Evolutionary conservation across 2,888 invertebrate species (phyloP).

Genomic region (Troides helena): DNA sequence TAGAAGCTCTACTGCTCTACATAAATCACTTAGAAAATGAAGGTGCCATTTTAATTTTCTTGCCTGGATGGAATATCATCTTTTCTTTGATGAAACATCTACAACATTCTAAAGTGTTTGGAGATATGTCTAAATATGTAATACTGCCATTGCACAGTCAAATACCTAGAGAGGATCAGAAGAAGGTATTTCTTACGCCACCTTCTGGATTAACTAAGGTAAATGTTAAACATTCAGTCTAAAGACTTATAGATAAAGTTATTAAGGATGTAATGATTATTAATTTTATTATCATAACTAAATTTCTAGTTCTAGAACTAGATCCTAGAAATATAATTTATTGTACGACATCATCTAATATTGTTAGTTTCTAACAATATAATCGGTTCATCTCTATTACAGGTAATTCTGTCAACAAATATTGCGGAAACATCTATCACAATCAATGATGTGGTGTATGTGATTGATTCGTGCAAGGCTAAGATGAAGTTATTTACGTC

Average conservation of each 20-base stretch:
- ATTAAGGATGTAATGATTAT: too few species aligned
- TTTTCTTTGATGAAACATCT: constrained; percentile 94
- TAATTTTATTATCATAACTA: too few species aligned
- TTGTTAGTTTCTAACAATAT: too few species aligned
- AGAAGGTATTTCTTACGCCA: constrained; percentile 93
- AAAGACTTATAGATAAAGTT: too few species aligned
- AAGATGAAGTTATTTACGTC: constrained; percentile 99
- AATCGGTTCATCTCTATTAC: constrained; percentile 35
- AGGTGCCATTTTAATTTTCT: constrained; percentile 95
- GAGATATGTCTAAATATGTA: constrained; percentile 81
- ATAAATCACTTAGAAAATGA: constrained; percentile 82
- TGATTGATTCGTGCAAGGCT: constrained; percentile 97
- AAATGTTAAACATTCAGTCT: constrained; percentile 25
- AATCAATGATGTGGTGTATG: constrained; percentile 98
- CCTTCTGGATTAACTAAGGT: constrained; percentile 92
- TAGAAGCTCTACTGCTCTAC: constrained; percentile 87
- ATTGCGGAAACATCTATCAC: constrained; percentile 99
- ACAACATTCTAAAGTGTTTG: constrained; percentile 84
- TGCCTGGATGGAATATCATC: constrained; percentile 99
- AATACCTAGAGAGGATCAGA: constrained; percentile 96
- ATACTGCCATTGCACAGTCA: constrained; percentile 98
- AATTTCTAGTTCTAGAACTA: too few species aligned
- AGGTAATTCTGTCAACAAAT: constrained; percentile 98
- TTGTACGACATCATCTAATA: too few species aligned
- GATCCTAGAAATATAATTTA: too few species aligned